A percentile compares a stretch with the other conserved stretches of the same genome.
Conservation (phyloP, 1,140 invertebrate species). For the Kradibia gibbosae region DNA sequence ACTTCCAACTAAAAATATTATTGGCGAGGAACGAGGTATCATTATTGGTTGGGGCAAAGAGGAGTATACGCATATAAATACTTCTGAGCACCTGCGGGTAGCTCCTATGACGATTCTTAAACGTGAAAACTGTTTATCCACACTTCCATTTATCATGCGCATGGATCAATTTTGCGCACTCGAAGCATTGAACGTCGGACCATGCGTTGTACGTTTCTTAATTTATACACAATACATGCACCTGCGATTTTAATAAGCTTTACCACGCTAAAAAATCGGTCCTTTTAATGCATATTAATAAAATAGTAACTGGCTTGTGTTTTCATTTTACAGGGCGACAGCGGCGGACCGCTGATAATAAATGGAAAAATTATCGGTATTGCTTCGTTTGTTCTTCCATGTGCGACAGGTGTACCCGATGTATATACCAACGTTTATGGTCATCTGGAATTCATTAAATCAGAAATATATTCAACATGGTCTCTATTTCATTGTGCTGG, state of each 20-base stretch:
- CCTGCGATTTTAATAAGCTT: neutral
- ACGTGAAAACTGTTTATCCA: neutral
- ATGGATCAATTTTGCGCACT: neutral
- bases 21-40: neutral
- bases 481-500: too few relatives aligned
- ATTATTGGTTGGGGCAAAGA: neutral
- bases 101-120: neutral
- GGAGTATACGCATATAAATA: neutral
- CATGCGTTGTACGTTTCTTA: neutral
- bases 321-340: constrained; percentile 26
- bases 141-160: neutral
- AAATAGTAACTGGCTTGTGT: too few relatives aligned
- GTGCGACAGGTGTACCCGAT: constrained; percentile 76
- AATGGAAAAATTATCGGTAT: constrained; percentile 27
- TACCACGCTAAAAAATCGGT: neutral
- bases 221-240: too few relatives aligned
- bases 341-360: constrained; percentile 19
- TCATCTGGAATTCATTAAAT: neutral
- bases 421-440: constrained; percentile 72
- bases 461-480: neutral
- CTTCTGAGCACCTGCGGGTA: neutral
- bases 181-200: neutral
- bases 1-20: neutral
- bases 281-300: too few relatives aligned
- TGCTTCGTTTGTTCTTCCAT: constrained; percentile 77